A percentile compares a stretch with the other conserved stretches of the same genome.
These are phyloP conservation scores for Opisthocomus hoazin DNA, from an alignment of 2,113 vertebrate genomes.

Conservation along the genomic window DNA sequence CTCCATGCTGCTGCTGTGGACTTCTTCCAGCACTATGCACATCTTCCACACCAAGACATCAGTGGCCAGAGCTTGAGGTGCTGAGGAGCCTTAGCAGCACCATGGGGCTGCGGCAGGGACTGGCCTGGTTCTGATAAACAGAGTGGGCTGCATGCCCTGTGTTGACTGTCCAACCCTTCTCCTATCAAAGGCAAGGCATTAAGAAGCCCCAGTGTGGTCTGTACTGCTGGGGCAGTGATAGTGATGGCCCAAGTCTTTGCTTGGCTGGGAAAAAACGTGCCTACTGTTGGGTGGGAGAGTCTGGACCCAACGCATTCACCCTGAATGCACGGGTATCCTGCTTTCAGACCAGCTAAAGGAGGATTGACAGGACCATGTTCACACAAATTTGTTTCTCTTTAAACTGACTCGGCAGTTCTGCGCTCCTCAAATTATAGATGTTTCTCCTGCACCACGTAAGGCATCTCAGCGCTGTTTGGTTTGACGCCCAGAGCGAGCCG, in stretches of 20 bases:
- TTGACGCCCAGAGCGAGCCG: not conserved
- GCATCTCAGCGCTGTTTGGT: not conserved
- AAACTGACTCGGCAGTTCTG: not conserved
- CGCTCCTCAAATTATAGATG: not conserved
- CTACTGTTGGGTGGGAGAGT: not conserved
- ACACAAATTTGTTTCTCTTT: not conserved
- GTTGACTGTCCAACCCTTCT: not conserved
- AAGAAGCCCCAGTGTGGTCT: not conserved
- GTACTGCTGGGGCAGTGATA: not conserved
- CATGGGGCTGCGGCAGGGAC: accelerated
- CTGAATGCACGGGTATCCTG: not conserved
- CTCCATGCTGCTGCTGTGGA: not conserved
- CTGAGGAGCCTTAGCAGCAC: not conserved
- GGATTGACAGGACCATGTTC: not conserved
- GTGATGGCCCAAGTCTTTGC: not conserved
- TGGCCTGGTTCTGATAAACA: not conserved
- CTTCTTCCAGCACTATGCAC: not conserved
- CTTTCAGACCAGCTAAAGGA: not conserved
- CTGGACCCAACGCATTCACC: accelerated
- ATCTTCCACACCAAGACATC: too few species aligned
- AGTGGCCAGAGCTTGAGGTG: not conserved
- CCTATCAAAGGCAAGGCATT: accelerated
- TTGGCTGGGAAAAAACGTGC: not conserved
- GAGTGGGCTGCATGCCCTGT: accelerated
- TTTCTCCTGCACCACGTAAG: not conserved